Base-by-base conservation (phyloP, 2,888 invertebrate genomes). In the Plutella xylostella region DNA sequence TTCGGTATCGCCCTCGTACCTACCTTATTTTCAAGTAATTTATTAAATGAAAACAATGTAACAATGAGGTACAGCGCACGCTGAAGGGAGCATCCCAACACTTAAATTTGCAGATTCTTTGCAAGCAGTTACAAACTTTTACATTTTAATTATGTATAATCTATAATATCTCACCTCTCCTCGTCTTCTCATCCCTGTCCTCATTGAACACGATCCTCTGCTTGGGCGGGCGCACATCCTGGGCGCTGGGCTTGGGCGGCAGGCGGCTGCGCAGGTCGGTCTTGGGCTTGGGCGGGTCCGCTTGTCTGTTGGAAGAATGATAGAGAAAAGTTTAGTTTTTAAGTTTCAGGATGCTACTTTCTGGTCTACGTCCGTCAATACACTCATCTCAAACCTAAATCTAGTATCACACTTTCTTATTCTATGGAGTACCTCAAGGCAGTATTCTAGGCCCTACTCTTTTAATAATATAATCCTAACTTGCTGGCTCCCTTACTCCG, bases 181-280 rank as follows among this genome's bases (percentile, higher is more conserved):
- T 63, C 46, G 57, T 68, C 25, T 47, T 56, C 1, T 64, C 61
- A 4, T 64, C 63, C 2, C 55, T 58, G 0, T 63, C 46, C 0
- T 61, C 68, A 2, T 55, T 49, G 61, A 78, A 82, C 7, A 72
- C 66, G 15, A 82, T 82, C 61, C 77, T 75, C 58, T 79, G 80
- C 11, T 71, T 45, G 43, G 55, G 58, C 2, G 61, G 52, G 9
- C 14, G 17, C 47, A 56, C 61, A 11, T 48, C 37, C 3, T 60
- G 61, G 1, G 47, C 39, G 18, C 31, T 25, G 33, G 25, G 20
- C 20, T 40, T 45, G 9, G 46, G 48, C 6, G 53, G 63, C 38
- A 79, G 52, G 48, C 68, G 72, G 17, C 57, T 48, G 4, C 80
- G 68, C 1, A 78, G 57, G 51, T 80, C 80, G 1, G 54, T 45